These are phyloP conservation scores for Eurosta solidaginis DNA, from an alignment of 1,140 invertebrate genomes.

Conservation along the genomic window DNA sequence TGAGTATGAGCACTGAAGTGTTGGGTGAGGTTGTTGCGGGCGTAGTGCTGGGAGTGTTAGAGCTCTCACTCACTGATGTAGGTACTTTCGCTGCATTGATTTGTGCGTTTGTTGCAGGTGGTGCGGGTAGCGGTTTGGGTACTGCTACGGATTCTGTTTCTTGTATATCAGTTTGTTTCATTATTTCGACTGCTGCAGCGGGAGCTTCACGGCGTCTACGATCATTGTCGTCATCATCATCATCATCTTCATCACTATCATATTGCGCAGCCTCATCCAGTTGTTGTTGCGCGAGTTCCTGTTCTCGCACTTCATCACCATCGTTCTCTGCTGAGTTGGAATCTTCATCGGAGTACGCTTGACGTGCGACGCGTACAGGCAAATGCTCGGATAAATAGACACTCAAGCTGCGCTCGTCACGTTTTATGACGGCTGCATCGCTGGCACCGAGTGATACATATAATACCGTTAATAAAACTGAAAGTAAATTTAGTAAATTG, in stretches of 20 bases:
- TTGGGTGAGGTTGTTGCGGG: conserved; percentile 42
- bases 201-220: conserved; percentile 15
- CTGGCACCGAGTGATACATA: background rate
- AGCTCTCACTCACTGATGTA: background rate
- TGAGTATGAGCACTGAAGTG: conserved; percentile 48
- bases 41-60: background rate
- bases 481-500: background rate
- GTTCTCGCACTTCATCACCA: conserved; percentile 38
- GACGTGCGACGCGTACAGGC: conserved; percentile 8
- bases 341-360: conserved; percentile 36
- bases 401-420: background rate
- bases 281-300: conserved; percentile 25
- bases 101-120: background rate
- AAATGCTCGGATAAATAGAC: background rate
- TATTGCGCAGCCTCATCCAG: conserved; percentile 1
- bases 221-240: conserved; percentile 38
- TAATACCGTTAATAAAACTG: background rate
- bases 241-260: conserved; percentile 25
- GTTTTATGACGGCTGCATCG: background rate
- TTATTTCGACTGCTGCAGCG: conserved; percentile 20
- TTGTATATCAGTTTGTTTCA: background rate
- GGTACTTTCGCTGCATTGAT: background rate
- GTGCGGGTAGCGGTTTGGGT: background rate
- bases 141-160: background rate
- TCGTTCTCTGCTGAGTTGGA: conserved; percentile 41